A percentile compares a stretch with the other conserved stretches of the same genome.
Conservation (phyloP, 2,797 vertebrate species). For the Microcaecilia unicolor region DNA sequence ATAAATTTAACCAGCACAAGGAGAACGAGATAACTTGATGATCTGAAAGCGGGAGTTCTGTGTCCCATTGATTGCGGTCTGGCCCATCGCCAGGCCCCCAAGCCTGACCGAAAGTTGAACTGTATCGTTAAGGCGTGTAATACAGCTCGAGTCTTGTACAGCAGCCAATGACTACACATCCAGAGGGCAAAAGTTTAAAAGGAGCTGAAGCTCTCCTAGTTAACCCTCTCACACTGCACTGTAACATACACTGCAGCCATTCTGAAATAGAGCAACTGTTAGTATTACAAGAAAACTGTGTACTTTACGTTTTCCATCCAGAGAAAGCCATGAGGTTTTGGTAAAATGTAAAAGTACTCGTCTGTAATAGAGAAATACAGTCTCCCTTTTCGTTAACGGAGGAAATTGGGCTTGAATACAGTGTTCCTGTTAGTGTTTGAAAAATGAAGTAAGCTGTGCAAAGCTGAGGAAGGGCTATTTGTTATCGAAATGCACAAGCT, state of each 20-base stretch:
- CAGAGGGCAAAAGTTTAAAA: conserved; percentile 75
- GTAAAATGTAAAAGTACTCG: too few relatives aligned
- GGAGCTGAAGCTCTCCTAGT: conserved; percentile 62
- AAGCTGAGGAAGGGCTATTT: background rate
- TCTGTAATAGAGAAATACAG: too few relatives aligned
- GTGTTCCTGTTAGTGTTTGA: background rate
- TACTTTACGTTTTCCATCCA: too few relatives aligned
- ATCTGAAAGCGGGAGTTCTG: conserved; percentile 60
- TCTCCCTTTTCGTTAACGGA: too few relatives aligned
- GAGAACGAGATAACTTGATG: conserved; percentile 66
- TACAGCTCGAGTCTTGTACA: conserved; percentile 64
- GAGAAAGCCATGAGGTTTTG: too few relatives aligned
- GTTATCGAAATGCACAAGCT: conserved; percentile 2
- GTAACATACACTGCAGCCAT: conserved; percentile 58
- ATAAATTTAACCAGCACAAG: conserved; percentile 62
- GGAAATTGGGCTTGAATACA: too few relatives aligned
- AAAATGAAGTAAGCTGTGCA: background rate
- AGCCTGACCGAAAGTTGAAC: conserved; percentile 98
- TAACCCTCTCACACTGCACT: conserved; percentile 67
- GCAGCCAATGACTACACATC: conserved; percentile 71
- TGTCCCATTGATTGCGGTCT: conserved; percentile 93
- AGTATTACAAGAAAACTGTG: too few relatives aligned
- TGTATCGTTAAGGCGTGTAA: conserved; percentile 90
- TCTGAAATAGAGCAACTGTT: too few relatives aligned
- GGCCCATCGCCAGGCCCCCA: conserved; percentile 85